Evolutionary conservation across 2,113 vertebrate genomes (phyloP).

Genomic region (Oncorhynchus keta): DNA sequence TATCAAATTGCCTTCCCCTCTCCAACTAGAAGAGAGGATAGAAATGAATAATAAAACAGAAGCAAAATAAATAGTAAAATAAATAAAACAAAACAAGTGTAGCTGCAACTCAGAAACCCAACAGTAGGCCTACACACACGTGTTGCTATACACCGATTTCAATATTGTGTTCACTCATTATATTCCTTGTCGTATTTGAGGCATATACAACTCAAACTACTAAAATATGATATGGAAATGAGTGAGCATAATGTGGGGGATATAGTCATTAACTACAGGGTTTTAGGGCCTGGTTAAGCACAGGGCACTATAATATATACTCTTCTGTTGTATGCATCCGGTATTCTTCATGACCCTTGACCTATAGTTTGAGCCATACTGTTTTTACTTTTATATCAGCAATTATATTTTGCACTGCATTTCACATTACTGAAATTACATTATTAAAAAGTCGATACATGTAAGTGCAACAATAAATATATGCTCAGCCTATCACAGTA

Average conservation of each 20-base stretch:
- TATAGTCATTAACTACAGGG: constrained; percentile 39
- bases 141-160: constrained; percentile 27
- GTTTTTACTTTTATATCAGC: constrained; percentile 3
- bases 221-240: constrained; percentile 46
- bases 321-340: neutral
- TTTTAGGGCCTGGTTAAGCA: constrained; percentile 9
- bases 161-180: constrained; percentile 48
- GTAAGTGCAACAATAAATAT: neutral
- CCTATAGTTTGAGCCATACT: neutral
- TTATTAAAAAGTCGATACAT: neutral
- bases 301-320: constrained; percentile 2
- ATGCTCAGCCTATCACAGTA: neutral
- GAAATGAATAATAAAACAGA: constrained; percentile 68
- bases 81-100: constrained; percentile 43
- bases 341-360: neutral
- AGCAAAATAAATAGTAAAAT: constrained; percentile 58
- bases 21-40: constrained; percentile 53
- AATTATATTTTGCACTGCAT: constrained; percentile 15
- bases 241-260: constrained; percentile 13
- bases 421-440: constrained; percentile 25
- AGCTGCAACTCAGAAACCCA: constrained; percentile 29
- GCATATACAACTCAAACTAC: constrained; percentile 27
- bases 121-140: constrained; percentile 12
- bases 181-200: constrained; percentile 20
- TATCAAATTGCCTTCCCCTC: constrained; percentile 64